These are phyloP conservation scores for Stichopus horrens DNA, from an alignment of 53 echinoderm and acorn worm genomes.

Conservation along the genomic window DNA sequence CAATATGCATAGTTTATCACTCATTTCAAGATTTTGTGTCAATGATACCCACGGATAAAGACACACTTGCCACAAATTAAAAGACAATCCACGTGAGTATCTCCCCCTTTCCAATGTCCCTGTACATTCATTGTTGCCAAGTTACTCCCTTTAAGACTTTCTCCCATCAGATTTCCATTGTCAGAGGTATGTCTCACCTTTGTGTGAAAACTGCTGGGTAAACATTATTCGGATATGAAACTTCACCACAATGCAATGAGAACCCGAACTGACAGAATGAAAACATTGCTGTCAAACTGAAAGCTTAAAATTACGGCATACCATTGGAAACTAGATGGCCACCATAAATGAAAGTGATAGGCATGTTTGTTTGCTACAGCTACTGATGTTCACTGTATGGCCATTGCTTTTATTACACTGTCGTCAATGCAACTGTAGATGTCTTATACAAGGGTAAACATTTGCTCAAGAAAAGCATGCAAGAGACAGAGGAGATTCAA, in stretches of 20 bases:
- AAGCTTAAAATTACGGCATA: neutral
- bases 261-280: neutral
- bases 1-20: no score
- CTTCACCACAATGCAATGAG: neutral
- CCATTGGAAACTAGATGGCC: neutral
- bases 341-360: neutral
- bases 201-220: conserved; percentile 26
- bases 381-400: neutral
- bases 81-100: no score
- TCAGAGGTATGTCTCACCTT: neutral
- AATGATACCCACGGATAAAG: no score
- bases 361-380: neutral
- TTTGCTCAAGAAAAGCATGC: no score
- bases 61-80: no score
- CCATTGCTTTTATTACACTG: neutral
- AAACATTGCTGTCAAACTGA: neutral
- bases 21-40: no score
- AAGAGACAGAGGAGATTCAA: no score
- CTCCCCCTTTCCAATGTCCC: no score
- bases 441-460: no score
- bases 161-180: neutral
- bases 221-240: neutral
- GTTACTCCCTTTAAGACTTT: neutral
- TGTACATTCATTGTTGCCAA: neutral
- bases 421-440: no score